A percentile compares a stretch with the other conserved stretches of the same genome.
Conservation (phyloP, 2,113 vertebrate species). For the Mormoops blainvillei region DNA sequence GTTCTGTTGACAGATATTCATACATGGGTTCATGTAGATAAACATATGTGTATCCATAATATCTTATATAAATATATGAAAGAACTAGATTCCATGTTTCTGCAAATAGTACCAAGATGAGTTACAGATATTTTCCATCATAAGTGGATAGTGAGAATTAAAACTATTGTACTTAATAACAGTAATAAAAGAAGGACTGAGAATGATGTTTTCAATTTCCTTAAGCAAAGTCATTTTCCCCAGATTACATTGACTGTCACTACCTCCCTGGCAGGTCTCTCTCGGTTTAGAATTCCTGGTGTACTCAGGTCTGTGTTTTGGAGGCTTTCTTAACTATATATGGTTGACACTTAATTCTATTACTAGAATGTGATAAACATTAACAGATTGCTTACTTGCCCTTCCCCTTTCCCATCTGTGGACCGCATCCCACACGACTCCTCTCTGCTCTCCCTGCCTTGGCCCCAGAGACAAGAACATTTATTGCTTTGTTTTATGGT, state of each 20-base stretch:
- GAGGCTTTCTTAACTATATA: background rate
- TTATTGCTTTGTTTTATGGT: slow-evolving; percentile 35
- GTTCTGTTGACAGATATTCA: background rate
- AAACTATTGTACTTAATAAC: slow-evolving; percentile 22
- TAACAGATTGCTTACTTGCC: background rate
- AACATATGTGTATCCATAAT: background rate
- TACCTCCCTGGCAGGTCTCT: background rate
- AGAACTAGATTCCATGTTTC: background rate
- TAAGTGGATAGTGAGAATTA: background rate
- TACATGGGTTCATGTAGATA: background rate
- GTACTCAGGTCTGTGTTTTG: background rate
- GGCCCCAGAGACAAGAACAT: background rate
- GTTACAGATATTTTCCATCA: background rate
- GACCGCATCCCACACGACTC: background rate
- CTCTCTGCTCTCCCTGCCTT: background rate
- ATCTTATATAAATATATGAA: background rate
- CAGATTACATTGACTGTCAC: background rate
- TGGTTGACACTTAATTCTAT: slow-evolving; percentile 15
- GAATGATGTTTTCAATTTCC: slow-evolving; percentile 26
- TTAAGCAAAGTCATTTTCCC: background rate
- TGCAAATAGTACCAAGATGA: background rate
- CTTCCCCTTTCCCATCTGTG: background rate
- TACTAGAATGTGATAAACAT: slow-evolving; percentile 25
- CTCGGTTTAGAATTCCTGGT: background rate
- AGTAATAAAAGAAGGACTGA: slow-evolving; percentile 31